phyloP scores from a whole-genome alignment of 92 coral and sea anemone species.

The Meandrina meandrites region DNA sequence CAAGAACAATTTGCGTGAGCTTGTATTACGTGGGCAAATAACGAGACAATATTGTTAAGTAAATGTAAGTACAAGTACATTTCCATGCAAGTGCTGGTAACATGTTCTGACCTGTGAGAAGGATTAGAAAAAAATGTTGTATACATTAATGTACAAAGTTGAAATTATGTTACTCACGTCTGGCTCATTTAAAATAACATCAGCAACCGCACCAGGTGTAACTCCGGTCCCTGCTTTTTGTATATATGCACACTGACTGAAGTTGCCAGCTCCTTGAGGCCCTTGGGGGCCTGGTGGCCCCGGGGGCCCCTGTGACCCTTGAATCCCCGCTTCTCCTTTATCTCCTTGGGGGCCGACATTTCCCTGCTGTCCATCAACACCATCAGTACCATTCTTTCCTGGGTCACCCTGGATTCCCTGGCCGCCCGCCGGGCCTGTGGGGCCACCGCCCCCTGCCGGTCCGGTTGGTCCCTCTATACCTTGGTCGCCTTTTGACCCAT shows the following conservation, averaged over 20 bases:
- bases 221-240: background rate
- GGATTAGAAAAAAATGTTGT: too few relatives aligned
- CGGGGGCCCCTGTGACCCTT: background rate
- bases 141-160: too few relatives aligned
- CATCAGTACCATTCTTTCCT: slow-evolving; percentile 25
- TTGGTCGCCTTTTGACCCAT: slow-evolving; percentile 37
- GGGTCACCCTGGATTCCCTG: slow-evolving; percentile 8
- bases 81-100: too few relatives aligned
- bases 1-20: too few relatives aligned
- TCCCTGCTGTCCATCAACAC: background rate
- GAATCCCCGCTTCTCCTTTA: slow-evolving; percentile 3
- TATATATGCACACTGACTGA: slow-evolving; percentile 23
- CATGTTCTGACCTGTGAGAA: too few relatives aligned
- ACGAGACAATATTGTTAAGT: too few relatives aligned
- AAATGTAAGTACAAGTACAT: too few relatives aligned
- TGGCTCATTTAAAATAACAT: background rate
- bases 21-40: too few relatives aligned
- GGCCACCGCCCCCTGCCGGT: background rate
- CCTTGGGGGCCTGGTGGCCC: slow-evolving; percentile 30
- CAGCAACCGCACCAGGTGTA: background rate
- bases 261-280: slow-evolving; percentile 48
- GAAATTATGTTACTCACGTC: background rate
- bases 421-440: background rate
- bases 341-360: slow-evolving; percentile 17
- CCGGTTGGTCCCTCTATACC: slow-evolving; percentile 11